Evolutionary conservation across 2,888 invertebrate genomes (phyloP).

Genomic region (Tetragonula carbonaria): DNA sequence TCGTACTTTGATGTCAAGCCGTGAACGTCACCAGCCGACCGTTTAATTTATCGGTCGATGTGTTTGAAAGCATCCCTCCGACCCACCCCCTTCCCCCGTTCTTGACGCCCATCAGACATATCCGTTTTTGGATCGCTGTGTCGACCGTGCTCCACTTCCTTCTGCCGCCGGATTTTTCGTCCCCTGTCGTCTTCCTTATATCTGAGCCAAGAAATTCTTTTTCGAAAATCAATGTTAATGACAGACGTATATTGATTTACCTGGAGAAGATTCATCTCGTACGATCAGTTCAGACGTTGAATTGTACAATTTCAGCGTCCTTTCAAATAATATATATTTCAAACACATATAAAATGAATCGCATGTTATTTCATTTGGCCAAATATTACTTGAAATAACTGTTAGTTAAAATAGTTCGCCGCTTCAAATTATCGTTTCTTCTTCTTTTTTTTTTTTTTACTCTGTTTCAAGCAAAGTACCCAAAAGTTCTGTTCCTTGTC

Average conservation of each 20-base stretch:
- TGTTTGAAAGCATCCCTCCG: constrained; percentile 74
- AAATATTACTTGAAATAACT: too few relatives aligned
- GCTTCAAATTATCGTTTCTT: too few relatives aligned
- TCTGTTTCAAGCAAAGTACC: too few relatives aligned
- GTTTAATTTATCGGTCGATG: constrained; percentile 81
- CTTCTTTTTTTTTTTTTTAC: too few relatives aligned
- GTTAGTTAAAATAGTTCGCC: too few relatives aligned
- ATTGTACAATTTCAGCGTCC: too few relatives aligned
- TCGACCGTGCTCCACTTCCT: constrained; percentile 39
- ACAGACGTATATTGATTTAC: neutral
- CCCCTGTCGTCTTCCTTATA: neutral
- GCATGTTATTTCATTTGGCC: too few relatives aligned
- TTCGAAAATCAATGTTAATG: neutral
- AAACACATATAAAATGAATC: too few relatives aligned
- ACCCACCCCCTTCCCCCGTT: constrained; percentile 58
- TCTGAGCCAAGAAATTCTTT: neutral
- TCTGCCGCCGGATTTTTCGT: constrained; percentile 20
- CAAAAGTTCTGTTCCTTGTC: too few relatives aligned
- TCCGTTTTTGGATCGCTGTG: constrained; percentile 54
- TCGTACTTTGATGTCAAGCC: constrained; percentile 79
- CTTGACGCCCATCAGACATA: constrained; percentile 63
- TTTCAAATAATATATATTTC: too few relatives aligned
- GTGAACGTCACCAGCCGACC: constrained; percentile 78
- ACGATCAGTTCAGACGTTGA: too few relatives aligned
- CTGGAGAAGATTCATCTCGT: too few relatives aligned